phyloP scores from a whole-genome alignment of 2,888 invertebrate species.

The Prostheceraeus crozeri region DNA sequence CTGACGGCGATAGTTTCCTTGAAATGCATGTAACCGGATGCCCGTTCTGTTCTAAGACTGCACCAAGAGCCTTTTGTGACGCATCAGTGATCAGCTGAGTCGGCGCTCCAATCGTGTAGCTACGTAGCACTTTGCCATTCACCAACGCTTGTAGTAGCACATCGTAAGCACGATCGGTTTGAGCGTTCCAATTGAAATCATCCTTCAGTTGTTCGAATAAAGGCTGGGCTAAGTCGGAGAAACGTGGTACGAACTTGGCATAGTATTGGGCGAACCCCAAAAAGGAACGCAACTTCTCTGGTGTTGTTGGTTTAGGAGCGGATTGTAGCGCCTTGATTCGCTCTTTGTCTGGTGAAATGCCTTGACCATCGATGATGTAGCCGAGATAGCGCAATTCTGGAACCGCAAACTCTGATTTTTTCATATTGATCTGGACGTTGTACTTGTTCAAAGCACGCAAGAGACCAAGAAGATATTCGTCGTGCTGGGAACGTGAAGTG shows the following conservation, averaged over 20 bases:
- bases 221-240: conserved; percentile 1
- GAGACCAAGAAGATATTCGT: not conserved
- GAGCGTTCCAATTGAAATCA: not conserved
- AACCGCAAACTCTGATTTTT: not conserved
- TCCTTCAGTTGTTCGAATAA: conserved; percentile 9
- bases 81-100: conserved; percentile 3
- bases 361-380: not conserved
- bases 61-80: conserved; percentile 6
- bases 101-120: not conserved
- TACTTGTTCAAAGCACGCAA: conserved; percentile 16
- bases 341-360: conserved; percentile 19
- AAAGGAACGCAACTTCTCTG: not conserved
- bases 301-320: conserved; percentile 9
- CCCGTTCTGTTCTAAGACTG: conserved; percentile 27
- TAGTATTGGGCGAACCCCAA: conserved; percentile 8
- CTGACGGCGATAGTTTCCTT: not conserved
- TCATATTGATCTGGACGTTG: conserved; percentile 13
- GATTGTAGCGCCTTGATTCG: not conserved
- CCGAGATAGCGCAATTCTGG: not conserved
- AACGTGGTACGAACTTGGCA: conserved; percentile 12
- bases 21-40: conserved; percentile 13
- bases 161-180: not conserved
- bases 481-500: not conserved
- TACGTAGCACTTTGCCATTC: conserved; percentile 1
- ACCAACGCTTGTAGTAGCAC: conserved; percentile 12